A percentile compares a stretch with the other conserved stretches of the same genome.
Evolutionary conservation across 1,140 invertebrate species (phyloP).

Genomic region (Euwallacea fornicatus): DNA sequence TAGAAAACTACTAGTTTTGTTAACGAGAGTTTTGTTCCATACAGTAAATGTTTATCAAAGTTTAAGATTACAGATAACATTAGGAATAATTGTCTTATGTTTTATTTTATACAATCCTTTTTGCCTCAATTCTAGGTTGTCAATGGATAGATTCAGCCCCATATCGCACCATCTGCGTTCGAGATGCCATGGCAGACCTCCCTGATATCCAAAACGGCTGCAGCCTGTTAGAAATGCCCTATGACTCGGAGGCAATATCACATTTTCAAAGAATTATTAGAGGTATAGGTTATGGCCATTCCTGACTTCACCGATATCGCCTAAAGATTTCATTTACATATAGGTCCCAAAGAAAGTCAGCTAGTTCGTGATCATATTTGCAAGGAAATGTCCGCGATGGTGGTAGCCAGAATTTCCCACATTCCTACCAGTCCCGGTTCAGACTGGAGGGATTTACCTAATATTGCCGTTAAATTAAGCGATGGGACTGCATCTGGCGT

Average conservation of each 20-base stretch:
- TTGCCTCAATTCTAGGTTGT: constrained; percentile 36
- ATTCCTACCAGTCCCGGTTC: constrained; percentile 75
- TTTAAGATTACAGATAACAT: too few relatives aligned
- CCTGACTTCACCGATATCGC: neutral
- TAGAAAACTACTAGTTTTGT: too few relatives aligned
- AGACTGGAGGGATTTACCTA: constrained; percentile 88
- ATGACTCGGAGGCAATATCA: constrained; percentile 70
- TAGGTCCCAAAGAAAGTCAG: constrained; percentile 46
- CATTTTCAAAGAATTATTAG: constrained; percentile 79
- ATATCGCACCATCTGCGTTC: constrained; percentile 57
- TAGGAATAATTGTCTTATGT: too few relatives aligned
- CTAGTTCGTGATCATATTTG: constrained; percentile 74
- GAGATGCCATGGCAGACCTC: constrained; percentile 82
- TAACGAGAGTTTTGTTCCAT: too few relatives aligned
- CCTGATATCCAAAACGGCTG: constrained; percentile 77
- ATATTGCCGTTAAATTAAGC: constrained; percentile 68
- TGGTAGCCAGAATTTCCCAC: constrained; percentile 75
- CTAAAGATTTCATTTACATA: constrained; percentile 1
- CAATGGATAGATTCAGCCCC: constrained; percentile 46
- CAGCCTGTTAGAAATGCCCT: constrained; percentile 69
- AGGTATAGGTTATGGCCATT: constrained; percentile 43
- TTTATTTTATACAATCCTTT: neutral
- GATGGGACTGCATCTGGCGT: constrained; percentile 69
- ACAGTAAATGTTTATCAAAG: too few relatives aligned
- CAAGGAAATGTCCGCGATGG: constrained; percentile 81